Percentiles rank a stretch among this genome's conserved stretches.
phyloP scores from a whole-genome alignment of 35 echinoderm and acorn worm species.

The Ophiothrix spiculata region DNA sequence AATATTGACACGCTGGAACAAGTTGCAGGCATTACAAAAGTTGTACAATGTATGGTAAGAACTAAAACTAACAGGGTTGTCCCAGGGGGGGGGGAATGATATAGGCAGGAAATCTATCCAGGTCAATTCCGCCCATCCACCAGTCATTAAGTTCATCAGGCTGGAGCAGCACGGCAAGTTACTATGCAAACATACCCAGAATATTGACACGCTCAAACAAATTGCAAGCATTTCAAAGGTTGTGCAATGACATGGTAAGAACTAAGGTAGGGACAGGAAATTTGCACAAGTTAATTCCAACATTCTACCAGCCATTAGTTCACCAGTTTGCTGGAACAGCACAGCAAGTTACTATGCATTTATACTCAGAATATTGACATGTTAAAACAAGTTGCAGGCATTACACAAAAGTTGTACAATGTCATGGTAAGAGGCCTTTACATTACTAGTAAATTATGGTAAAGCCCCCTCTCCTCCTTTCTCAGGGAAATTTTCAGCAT shows the following conservation, averaged over 20 bases:
- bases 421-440: constrained; percentile 98
- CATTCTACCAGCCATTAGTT: too few species aligned
- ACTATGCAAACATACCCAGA: constrained; percentile 90
- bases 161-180: constrained; percentile 85
- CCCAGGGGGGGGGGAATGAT: too few species aligned
- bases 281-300: too few species aligned
- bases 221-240: constrained; percentile 81
- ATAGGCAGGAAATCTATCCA: too few species aligned
- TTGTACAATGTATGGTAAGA: constrained; percentile 97
- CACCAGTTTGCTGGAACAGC: constrained; percentile 81
- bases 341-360: constrained; percentile 81
- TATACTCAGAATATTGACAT: constrained; percentile 99
- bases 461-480: too few species aligned
- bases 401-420: constrained; percentile 84
- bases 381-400: constrained; percentile 87
- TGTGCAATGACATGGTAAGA: constrained; percentile 97
- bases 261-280: too few species aligned
- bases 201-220: constrained; percentile 98
- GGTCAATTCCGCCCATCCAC: constrained; percentile 93
- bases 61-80: too few species aligned
- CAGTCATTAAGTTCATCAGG: too few species aligned
- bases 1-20: constrained; percentile 99
- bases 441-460: too few species aligned
- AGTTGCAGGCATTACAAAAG: constrained; percentile 78
- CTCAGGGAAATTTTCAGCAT: too few species aligned